Base-by-base conservation (phyloP, 2,888 invertebrate genomes). In the Theodoxus fluviatilis region DNA sequence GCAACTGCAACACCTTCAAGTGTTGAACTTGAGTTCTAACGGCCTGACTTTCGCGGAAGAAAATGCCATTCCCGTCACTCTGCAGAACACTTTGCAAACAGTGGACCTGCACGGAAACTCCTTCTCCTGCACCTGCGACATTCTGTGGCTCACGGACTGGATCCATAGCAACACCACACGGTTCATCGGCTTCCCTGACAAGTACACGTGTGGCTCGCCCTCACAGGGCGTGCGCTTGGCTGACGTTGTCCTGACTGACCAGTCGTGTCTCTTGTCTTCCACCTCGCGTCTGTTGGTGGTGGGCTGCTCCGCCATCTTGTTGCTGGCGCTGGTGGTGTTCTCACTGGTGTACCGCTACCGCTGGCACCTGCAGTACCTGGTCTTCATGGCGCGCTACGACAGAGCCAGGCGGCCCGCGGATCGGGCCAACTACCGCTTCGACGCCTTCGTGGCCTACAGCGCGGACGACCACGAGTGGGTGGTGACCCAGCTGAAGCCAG, bases 391-490 rank as follows among this genome's bases (percentile, higher is more conserved):
- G 9, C 55, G 68, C 9, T 25, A 71, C 9, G 38, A 25, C 25
- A 65, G 65, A 35, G 69, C 61, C 38, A 49, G 64, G 12, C 37
- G 52, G 9, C 67, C 66, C 15, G n/a, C n/a, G n/a, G n/a, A n/a
- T n/a, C 57, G 69, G 12, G 37, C 49, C 1, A 37, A 55, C 15
- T 87, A 81, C 68, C 75, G 89, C 25, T 93, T 91, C 78, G 92
- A 92, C 73, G 90, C 92, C 0, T 93, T 93, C 78, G 90, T 92
- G 0, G 92, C 92, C 0, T 92, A 92, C 76, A 91, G 91, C 79
- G 90, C 92, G 61, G 89, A 90, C 52, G 92, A 93, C 78, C 85
- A 91, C 0, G 83, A 87, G 0, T 92, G 92, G 92, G 90, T 92
- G 2, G 81, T 91, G 63, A 90, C 91, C 35, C 88, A 91, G 15